A percentile compares a stretch with the other conserved stretches of the same genome.
These are phyloP conservation scores for Brassicogethes aeneus DNA, from an alignment of 2,888 invertebrate species.

Conservation along the genomic window DNA sequence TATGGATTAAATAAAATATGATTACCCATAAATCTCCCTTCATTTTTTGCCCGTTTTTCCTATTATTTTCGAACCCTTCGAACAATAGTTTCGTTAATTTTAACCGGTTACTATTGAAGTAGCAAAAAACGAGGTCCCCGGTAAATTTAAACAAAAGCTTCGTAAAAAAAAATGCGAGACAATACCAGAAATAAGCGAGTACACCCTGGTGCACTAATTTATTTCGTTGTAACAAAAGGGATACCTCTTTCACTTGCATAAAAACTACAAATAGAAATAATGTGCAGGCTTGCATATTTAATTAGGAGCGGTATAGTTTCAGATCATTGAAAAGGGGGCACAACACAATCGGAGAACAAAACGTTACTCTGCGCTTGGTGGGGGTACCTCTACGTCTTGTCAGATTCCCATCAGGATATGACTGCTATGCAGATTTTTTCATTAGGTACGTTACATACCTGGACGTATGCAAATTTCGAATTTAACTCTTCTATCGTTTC, in stretches of 20 bases:
- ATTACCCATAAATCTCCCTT: too few species aligned
- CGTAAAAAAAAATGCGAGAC: neutral
- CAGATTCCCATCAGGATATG: constrained; percentile 15
- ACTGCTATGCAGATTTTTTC: constrained; percentile 18
- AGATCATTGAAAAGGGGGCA: constrained; percentile 17
- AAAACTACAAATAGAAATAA: constrained; percentile 7
- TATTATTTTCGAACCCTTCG: too few species aligned
- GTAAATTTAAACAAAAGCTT: neutral
- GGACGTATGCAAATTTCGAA: neutral
- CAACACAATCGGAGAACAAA: constrained; percentile 17
- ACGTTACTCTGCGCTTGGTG: constrained; percentile 3
- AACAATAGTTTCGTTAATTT: constrained; percentile 1
- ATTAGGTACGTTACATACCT: neutral
- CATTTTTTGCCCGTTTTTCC: too few species aligned
- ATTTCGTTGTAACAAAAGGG: constrained; percentile 11
- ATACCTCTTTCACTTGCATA: constrained; percentile 5
- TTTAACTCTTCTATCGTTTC: neutral
- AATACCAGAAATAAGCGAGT: neutral
- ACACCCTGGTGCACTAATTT: neutral
- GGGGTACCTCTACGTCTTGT: constrained; percentile 11
- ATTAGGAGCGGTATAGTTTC: constrained; percentile 16
- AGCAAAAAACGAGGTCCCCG: neutral
- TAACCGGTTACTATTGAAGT: neutral
- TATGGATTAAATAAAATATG: too few species aligned
- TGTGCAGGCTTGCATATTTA: constrained; percentile 11